Conservation (phyloP, 2,113 vertebrate genomes). For the Jaculus jaculus region DNA sequence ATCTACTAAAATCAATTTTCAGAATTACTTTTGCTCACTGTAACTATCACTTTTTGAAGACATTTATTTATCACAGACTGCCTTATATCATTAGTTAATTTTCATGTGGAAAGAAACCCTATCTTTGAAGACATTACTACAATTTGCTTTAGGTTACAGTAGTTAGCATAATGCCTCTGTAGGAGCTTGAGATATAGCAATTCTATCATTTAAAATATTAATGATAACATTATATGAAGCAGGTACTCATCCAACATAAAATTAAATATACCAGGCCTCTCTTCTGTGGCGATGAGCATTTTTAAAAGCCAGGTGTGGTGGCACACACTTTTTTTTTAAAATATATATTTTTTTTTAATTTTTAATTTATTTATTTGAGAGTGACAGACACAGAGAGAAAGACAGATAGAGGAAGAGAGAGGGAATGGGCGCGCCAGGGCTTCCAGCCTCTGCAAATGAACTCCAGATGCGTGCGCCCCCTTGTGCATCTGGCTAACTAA, state of each 20-base stretch:
- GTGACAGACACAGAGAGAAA: too few species aligned
- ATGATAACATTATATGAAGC: background rate
- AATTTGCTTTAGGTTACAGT: background rate
- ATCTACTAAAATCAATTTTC: background rate
- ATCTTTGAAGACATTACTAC: background rate
- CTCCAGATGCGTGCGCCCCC: too few species aligned
- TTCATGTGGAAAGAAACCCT: background rate
- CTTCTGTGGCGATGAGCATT: background rate
- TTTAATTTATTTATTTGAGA: too few species aligned
- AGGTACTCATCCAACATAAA: background rate
- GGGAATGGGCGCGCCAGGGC: too few species aligned
- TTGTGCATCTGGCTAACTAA: too few species aligned
- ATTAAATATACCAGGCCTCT: background rate
- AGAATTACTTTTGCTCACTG: conserved; percentile 9
- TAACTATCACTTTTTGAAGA: background rate
- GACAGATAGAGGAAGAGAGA: too few species aligned
- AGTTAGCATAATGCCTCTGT: background rate
- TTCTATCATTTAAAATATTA: conserved; percentile 5
- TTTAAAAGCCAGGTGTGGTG: too few species aligned
- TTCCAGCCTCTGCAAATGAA: too few species aligned
- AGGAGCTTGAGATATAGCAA: background rate
- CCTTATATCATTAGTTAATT: conserved; percentile 21
- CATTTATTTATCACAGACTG: background rate
- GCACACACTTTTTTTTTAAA: too few species aligned
- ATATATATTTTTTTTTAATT: too few species aligned